Conservation (phyloP, 2,113 vertebrate species). For the Bambusicola thoracicus region DNA sequence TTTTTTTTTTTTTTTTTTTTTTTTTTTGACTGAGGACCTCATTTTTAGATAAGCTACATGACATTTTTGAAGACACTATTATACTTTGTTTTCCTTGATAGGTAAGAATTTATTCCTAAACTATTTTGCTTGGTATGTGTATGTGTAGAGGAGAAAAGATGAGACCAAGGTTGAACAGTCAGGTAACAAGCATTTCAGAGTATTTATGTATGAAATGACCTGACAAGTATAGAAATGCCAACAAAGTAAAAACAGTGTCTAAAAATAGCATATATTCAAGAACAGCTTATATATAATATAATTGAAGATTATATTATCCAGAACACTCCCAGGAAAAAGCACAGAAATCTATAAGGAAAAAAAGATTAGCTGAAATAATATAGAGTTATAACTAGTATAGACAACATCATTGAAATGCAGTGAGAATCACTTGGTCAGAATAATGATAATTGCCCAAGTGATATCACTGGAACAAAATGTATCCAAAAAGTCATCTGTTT, state of each 20-base stretch:
- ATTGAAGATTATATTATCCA: neutral
- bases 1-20: too few species aligned
- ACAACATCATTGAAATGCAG: neutral
- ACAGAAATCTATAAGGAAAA: neutral
- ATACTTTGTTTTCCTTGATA: neutral
- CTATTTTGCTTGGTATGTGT: neutral
- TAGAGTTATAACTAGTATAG: neutral
- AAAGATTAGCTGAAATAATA: neutral
- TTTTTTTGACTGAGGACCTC: neutral
- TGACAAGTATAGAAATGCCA: neutral
- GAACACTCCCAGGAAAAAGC: neutral
- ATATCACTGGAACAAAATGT: neutral
- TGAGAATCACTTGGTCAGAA: too few species aligned
- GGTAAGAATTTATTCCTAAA: too few species aligned
- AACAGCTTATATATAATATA: neutral
- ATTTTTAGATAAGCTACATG: neutral
- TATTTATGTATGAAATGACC: neutral
- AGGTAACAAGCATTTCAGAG: neutral
- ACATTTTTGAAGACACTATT: neutral
- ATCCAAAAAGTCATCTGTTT: neutral
- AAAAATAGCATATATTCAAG: neutral
- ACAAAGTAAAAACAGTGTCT: neutral
- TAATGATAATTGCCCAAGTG: too few species aligned
- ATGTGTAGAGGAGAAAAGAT: neutral
- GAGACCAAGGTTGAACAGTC: neutral